phyloP scores from a whole-genome alignment of 1,140 invertebrate genomes.

The Paramacrobiotus metropolitanus region DNA sequence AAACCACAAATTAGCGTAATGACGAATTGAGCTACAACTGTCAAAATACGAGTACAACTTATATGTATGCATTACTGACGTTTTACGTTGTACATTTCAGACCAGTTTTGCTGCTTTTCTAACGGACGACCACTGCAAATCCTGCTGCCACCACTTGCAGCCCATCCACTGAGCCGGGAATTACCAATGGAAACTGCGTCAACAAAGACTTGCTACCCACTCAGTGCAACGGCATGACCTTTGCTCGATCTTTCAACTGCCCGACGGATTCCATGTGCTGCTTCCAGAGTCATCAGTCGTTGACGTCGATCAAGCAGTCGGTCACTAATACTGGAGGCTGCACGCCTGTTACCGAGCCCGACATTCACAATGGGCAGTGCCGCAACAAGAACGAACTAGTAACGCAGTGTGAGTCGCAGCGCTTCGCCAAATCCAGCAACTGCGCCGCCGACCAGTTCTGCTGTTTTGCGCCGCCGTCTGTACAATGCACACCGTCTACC shows the following conservation, averaged over 20 bases:
- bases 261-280: neutral
- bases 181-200: neutral
- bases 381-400: neutral
- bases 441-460: neutral
- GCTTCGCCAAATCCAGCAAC: neutral
- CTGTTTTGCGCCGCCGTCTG: neutral
- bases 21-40: too few relatives aligned
- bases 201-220: neutral
- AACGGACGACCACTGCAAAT: neutral
- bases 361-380: neutral
- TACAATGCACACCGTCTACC: neutral
- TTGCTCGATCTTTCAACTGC: neutral
- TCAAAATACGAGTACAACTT: too few relatives aligned
- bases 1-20: too few relatives aligned
- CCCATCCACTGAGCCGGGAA: neutral
- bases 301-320: neutral
- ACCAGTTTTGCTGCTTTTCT: neutral
- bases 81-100: neutral
- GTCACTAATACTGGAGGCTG: neutral
- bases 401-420: neutral
- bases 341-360: neutral
- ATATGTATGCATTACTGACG: too few relatives aligned
- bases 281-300: too few relatives aligned
- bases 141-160: neutral
- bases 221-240: neutral